phyloP scores from a whole-genome alignment of 2,113 vertebrate species.

The Callocephalon fimbriatum region DNA sequence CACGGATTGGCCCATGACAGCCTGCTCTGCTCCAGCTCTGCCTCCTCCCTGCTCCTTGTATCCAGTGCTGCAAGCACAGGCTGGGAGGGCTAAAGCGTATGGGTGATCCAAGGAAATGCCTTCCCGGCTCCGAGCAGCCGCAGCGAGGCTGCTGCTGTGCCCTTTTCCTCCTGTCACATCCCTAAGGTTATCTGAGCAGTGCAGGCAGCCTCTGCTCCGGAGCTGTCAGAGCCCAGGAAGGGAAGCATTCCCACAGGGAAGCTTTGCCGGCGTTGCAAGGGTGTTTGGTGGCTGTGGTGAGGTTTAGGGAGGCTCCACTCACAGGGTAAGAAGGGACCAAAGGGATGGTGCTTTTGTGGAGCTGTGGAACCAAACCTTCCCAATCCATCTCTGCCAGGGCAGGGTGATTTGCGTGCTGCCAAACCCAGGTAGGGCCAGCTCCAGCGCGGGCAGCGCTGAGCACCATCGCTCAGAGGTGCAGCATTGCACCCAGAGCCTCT shows the following conservation, averaged over 20 bases:
- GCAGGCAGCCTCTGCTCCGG: background rate
- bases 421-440: background rate
- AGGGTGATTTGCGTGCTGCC: background rate
- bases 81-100: background rate
- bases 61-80: fast-evolving
- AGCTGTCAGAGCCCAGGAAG: background rate
- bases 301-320: background rate
- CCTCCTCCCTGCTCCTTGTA: background rate
- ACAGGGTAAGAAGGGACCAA: background rate
- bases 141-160: background rate
- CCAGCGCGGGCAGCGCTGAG: fast-evolving
- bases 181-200: background rate
- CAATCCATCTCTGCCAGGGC: background rate
- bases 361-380: background rate
- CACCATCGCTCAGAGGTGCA: background rate
- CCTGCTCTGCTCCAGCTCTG: background rate
- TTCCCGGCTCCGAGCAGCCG: background rate
- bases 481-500: background rate
- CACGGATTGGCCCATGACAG: fast-evolving
- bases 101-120: background rate
- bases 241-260: background rate
- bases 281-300: fast-evolving
- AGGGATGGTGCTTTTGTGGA: background rate
- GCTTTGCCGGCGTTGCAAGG: fast-evolving
- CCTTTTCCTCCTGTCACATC: background rate